Percentiles rank a stretch among this genome's conserved stretches.
Conservation (phyloP, 1,140 invertebrate genomes). For the Lanistes nyassanus region DNA sequence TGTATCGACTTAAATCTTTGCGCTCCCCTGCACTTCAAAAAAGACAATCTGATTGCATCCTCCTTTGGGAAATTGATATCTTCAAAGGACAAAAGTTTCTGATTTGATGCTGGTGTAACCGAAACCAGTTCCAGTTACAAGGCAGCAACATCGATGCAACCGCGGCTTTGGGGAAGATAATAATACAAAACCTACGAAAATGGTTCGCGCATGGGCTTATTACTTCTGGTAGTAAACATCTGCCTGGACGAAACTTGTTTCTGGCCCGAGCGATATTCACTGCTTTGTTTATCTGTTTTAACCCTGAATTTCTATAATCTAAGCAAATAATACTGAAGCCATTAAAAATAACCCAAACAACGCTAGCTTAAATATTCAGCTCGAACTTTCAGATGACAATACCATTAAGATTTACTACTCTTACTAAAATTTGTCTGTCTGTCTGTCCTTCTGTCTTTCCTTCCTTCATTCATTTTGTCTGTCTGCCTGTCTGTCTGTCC, state of each 20-base stretch:
- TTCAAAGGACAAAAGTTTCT: not conserved
- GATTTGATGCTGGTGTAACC: not conserved
- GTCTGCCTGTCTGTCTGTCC: conserved; percentile 11
- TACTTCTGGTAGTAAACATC: too few relatives aligned
- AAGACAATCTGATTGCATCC: not conserved
- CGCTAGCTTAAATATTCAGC: not conserved
- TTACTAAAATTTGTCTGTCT: not conserved
- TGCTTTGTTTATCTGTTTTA: not conserved
- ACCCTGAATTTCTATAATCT: not conserved
- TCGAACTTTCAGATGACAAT: not conserved
- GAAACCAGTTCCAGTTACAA: too few relatives aligned
- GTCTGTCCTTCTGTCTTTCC: not conserved
- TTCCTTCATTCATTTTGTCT: not conserved
- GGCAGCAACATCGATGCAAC: too few relatives aligned
- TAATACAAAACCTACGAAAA: too few relatives aligned
- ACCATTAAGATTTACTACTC: not conserved
- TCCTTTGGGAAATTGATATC: not conserved
- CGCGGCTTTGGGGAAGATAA: too few relatives aligned
- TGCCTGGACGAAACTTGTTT: too few relatives aligned
- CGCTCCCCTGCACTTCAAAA: not conserved
- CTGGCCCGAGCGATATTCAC: not conserved
- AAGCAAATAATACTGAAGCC: not conserved
- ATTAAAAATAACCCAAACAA: too few relatives aligned
- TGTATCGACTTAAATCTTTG: not conserved
- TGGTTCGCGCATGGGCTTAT: too few relatives aligned